phyloP scores from a whole-genome alignment of 2,888 invertebrate genomes.

The Lysandra coridon region DNA sequence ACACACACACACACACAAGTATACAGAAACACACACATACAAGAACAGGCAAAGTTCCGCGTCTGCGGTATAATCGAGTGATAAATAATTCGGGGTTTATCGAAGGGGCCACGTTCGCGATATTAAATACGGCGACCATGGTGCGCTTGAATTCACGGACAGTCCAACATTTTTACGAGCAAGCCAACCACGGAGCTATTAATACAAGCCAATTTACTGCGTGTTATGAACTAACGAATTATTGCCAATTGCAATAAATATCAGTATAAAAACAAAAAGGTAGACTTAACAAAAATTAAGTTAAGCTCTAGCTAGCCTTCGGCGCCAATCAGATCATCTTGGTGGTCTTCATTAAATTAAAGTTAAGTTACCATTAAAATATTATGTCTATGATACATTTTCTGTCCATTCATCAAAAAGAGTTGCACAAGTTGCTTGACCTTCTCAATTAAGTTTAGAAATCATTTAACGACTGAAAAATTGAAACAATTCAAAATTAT shows the following conservation, averaged over 20 bases:
- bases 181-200: too few relatives aligned
- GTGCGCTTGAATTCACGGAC: conserved; percentile 15
- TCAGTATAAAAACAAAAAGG: too few relatives aligned
- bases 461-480: conserved; percentile 1
- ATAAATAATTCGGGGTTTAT: conserved; percentile 77
- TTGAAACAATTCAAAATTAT: background rate
- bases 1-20: conserved; percentile 30
- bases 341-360: too few relatives aligned
- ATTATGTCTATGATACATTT: background rate
- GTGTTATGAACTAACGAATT: too few relatives aligned
- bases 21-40: conserved; percentile 31
- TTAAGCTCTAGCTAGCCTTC: too few relatives aligned
- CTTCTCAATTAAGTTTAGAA: background rate
- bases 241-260: too few relatives aligned
- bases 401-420: too few relatives aligned
- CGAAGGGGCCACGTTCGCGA: conserved; percentile 62
- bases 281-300: too few relatives aligned
- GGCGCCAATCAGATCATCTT: too few relatives aligned
- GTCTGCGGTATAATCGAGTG: conserved; percentile 63
- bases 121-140: conserved; percentile 53
- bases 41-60: conserved; percentile 35
- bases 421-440: too few relatives aligned
- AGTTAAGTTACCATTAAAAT: background rate
- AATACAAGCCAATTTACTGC: too few relatives aligned
- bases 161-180: background rate